Evolutionary conservation across 2,888 invertebrate species (phyloP), one percentile per base, ranked within the genome.

Genomic region (Agonopterix subpropinquella): DNA sequence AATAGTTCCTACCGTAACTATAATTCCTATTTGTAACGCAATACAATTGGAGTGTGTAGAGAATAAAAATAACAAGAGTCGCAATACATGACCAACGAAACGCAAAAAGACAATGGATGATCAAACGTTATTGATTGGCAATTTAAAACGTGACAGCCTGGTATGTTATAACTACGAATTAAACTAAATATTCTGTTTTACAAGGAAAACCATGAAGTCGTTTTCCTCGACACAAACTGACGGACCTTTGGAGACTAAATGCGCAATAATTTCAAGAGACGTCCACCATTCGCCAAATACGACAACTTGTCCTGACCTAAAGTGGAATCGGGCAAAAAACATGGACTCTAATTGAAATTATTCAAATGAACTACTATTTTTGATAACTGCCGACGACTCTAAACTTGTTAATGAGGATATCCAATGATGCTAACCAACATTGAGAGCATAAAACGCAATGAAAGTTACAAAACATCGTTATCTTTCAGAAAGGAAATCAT

Each of bases 271-370:
- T 56, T 55, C 39, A 54, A 57, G 59, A 62, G 65, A 68, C 66
- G 67, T 69, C 65, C 65, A 51, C 54, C 59, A 51, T 56, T 55
- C 47, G 49, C 83, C 80, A 75, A 77, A 84, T 84, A 80, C 49
- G 83, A 67, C 59, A 73, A 79, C 76, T 67, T 65, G 85, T 66
- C 65, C 64, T 18, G 47, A 52, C 77, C 80, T 58, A 62, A 78
- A 61, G 53, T 56, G 70, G 73, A 59, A 50, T 56, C 52, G 44
- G 56, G 61, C 60, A 73, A 73, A 72, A 80, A 69, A 67, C 61
- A 58, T 53, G 54, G 56, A 62, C 50, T 57, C 49, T 59, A 62
- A 61, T 61, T 59, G 51, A 50, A 51, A 56, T 54, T 56, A 57
- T 58, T 61, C 47, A 56, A 62, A 59, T 47, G 37, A 48, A 13